phyloP scores from a whole-genome alignment of 2,888 invertebrate species.

The Anoplius nigerrimus region DNA sequence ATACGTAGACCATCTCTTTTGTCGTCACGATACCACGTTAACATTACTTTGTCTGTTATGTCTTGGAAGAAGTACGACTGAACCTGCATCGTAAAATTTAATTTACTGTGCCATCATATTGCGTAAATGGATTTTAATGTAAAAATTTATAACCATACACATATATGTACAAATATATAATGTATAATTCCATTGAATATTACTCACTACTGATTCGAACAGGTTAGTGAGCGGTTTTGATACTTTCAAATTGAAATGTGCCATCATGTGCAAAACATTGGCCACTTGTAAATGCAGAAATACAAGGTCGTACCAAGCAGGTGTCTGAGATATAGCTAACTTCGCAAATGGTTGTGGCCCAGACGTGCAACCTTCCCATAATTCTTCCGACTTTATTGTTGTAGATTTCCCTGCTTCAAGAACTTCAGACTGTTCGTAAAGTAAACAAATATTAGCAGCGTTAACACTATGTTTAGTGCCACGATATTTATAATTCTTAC shows the following conservation, averaged over 20 bases:
- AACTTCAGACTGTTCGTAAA: neutral
- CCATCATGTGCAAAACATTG: slow-evolving; percentile 85
- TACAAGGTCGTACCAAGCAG: slow-evolving; percentile 85
- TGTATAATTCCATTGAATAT: neutral
- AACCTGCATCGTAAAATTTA: slow-evolving; percentile 54
- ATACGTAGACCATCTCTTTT: slow-evolving; percentile 82
- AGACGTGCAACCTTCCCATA: slow-evolving; percentile 78
- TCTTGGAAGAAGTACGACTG: slow-evolving; percentile 71
- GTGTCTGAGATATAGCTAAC: slow-evolving; percentile 86
- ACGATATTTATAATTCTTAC: slow-evolving; percentile 69
- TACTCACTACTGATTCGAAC: slow-evolving; percentile 84
- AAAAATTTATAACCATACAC: too few species aligned
- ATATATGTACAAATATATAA: too few species aligned
- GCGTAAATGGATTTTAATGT: too few species aligned
- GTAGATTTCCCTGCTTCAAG: slow-evolving; percentile 73
- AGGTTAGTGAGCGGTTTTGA: slow-evolving; percentile 84
- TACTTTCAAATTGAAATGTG: slow-evolving; percentile 85
- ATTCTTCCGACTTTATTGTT: slow-evolving; percentile 79
- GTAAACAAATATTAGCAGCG: neutral
- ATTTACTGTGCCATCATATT: neutral
- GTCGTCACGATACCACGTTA: slow-evolving; percentile 77
- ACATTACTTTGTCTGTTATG: slow-evolving; percentile 63
- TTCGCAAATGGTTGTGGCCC: slow-evolving; percentile 83
- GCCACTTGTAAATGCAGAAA: slow-evolving; percentile 88
- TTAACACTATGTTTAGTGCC: neutral